Evolutionary conservation across 1,140 invertebrate species (phyloP).

Genomic region (Aethina tumida): DNA sequence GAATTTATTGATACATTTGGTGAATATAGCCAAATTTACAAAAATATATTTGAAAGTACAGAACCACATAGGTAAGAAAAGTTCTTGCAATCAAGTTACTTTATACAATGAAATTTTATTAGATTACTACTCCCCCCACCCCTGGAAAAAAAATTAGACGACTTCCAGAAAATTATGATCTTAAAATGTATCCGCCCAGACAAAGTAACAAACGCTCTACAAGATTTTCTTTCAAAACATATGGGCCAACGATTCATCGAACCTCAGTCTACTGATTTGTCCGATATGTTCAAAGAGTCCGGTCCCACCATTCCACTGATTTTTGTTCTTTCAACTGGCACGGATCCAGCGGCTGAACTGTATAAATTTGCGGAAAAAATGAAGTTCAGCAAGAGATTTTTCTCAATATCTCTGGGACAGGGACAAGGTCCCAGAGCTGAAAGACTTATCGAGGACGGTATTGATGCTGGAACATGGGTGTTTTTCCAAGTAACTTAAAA

Average conservation of each 20-base stretch:
- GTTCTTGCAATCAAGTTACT: slow-evolving; percentile 4
- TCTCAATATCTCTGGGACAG: slow-evolving; percentile 61
- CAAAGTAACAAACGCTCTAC: slow-evolving; percentile 61
- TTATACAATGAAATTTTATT: slow-evolving; percentile 8
- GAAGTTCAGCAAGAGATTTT: slow-evolving; percentile 45
- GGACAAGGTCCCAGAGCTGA: slow-evolving; percentile 58
- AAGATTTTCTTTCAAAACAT: slow-evolving; percentile 47
- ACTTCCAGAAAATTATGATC: slow-evolving; percentile 60
- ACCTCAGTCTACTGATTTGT: slow-evolving; percentile 54
- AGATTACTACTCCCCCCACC: slow-evolving; percentile 46
- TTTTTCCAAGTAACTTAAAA: slow-evolving; percentile 42
- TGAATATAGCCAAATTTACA: slow-evolving; percentile 40
- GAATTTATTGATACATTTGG: slow-evolving; percentile 41
- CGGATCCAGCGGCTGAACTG: slow-evolving; percentile 56
- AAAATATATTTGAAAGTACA: slow-evolving; percentile 43
- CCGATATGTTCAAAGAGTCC: slow-evolving; percentile 53
- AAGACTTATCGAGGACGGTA: slow-evolving; percentile 47
- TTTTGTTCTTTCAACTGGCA: slow-evolving; percentile 61
- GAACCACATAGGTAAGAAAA: slow-evolving; percentile 42
- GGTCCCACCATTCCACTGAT: slow-evolving; percentile 50
- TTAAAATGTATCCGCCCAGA: slow-evolving; percentile 63
- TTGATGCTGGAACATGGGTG: slow-evolving; percentile 54
- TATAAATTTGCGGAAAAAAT: slow-evolving; percentile 55
- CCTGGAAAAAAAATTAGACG: slow-evolving; percentile 42
- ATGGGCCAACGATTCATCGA: slow-evolving; percentile 56